phyloP scores from a whole-genome alignment of 2,888 invertebrate genomes.

The Ennomos erosarius region DNA sequence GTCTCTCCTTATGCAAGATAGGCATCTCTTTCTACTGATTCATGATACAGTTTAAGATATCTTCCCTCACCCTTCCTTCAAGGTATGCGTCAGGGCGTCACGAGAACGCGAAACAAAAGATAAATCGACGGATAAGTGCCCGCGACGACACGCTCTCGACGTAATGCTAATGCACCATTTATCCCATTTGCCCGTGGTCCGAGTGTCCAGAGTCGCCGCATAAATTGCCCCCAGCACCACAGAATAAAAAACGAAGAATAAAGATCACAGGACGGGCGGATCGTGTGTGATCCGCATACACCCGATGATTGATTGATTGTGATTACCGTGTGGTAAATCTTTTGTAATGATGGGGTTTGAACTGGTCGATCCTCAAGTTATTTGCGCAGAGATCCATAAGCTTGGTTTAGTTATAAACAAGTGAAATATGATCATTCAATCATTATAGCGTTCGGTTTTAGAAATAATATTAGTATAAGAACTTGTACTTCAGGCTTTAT shows the following conservation, averaged over 20 bases:
- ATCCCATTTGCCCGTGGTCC: constrained; percentile 16
- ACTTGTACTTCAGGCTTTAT: no score
- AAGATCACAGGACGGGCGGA: constrained; percentile 9
- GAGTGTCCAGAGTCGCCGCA: constrained; percentile 7
- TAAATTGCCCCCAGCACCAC: constrained; percentile 14
- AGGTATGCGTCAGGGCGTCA: constrained; percentile 12
- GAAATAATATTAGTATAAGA: no score
- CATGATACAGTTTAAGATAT: background rate
- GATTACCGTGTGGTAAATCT: constrained; percentile 25
- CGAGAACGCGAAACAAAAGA: constrained; percentile 13
- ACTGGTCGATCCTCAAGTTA: constrained; percentile 3
- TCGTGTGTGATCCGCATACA: constrained; percentile 26
- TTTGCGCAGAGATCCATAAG: background rate
- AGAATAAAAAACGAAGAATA: constrained; percentile 3
- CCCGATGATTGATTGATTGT: constrained; percentile 31
- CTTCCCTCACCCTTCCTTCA: background rate
- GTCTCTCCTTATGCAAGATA: no score
- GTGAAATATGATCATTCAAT: no score
- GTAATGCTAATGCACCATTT: constrained; percentile 20
- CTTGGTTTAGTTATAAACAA: no score
- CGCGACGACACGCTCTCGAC: constrained; percentile 12
- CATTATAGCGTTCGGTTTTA: no score
- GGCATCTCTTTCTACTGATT: no score
- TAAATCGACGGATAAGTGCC: constrained; percentile 15
- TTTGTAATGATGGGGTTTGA: constrained; percentile 21